Evolutionary conservation across 2,797 vertebrate genomes (phyloP).

Genomic region (Loris lydekkerianus): DNA sequence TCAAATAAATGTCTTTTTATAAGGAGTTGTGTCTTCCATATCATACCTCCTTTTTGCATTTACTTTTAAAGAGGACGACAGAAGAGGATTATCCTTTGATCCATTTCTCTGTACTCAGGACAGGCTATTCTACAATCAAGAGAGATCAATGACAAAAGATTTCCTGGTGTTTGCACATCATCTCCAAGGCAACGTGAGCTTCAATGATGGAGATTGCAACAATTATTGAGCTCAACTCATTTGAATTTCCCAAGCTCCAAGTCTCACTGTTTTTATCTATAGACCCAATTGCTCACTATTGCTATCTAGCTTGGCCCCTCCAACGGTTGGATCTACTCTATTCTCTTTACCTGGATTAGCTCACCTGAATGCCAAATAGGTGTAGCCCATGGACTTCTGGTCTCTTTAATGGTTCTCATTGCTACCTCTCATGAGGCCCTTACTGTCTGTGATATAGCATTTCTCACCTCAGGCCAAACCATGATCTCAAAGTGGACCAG

Average conservation of each 20-base stretch:
- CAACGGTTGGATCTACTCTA: not conserved
- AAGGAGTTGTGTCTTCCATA: not conserved
- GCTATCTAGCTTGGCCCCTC: not conserved
- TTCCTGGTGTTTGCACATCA: constrained; percentile 1
- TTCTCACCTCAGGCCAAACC: not conserved
- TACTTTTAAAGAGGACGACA: not conserved
- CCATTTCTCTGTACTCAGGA: not conserved
- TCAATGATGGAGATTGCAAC: not conserved
- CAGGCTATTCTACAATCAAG: not conserved
- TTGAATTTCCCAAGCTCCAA: not conserved
- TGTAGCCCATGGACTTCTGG: not conserved
- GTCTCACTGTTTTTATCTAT: not conserved
- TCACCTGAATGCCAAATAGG: not conserved
- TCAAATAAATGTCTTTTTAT: not conserved
- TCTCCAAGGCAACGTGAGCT: not conserved
- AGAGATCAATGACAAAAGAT: not conserved
- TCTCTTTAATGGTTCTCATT: not conserved
- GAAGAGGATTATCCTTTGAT: not conserved
- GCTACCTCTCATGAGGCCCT: not conserved
- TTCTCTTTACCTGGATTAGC: not conserved
- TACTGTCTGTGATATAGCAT: not conserved
- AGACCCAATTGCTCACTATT: not conserved
- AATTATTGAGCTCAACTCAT: not conserved
- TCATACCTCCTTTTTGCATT: not conserved
- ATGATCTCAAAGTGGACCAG: not conserved